Percentiles rank a stretch among this genome's conserved stretches.
These are phyloP conservation scores for Lethenteron camtschaticum DNA, from an alignment of 2,113 vertebrate genomes.

Conservation along the genomic window DNA sequence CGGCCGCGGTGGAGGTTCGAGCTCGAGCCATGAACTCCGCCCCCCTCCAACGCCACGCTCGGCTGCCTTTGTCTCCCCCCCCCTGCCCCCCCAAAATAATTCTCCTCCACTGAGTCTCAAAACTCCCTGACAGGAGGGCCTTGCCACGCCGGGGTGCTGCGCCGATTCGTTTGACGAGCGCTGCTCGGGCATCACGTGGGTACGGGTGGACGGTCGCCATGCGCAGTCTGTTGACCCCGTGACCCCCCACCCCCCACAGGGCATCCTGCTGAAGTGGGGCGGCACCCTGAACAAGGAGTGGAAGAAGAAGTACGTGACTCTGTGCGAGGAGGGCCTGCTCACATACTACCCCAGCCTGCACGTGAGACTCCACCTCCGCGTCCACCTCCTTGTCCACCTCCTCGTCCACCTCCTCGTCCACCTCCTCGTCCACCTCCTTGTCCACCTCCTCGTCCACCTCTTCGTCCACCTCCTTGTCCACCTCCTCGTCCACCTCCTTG, in stretches of 20 bases:
- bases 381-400: background rate
- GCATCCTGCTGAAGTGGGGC: background rate
- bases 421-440: background rate
- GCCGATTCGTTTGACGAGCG: too few species aligned
- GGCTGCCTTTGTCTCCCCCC: background rate
- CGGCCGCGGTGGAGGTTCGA: background rate
- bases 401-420: background rate
- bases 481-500: background rate
- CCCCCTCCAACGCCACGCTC: background rate
- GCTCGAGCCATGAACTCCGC: background rate
- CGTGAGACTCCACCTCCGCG: background rate
- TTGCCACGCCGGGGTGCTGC: too few species aligned
- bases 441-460: background rate
- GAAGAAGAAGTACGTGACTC: conserved; percentile 5
- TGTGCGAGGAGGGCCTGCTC: background rate
- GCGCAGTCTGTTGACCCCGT: too few species aligned
- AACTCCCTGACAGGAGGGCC: too few species aligned
- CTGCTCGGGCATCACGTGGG: too few species aligned
- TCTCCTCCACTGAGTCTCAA: background rate
- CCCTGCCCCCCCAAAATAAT: background rate
- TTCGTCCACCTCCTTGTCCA: background rate
- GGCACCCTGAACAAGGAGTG: conserved; percentile 5
- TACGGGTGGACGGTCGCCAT: too few species aligned
- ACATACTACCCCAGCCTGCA: background rate
- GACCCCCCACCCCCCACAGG: background rate